Percentiles rank a stretch among this genome's conserved stretches.
phyloP scores from a whole-genome alignment of 2,888 invertebrate genomes.

The Lysandra coridon region DNA sequence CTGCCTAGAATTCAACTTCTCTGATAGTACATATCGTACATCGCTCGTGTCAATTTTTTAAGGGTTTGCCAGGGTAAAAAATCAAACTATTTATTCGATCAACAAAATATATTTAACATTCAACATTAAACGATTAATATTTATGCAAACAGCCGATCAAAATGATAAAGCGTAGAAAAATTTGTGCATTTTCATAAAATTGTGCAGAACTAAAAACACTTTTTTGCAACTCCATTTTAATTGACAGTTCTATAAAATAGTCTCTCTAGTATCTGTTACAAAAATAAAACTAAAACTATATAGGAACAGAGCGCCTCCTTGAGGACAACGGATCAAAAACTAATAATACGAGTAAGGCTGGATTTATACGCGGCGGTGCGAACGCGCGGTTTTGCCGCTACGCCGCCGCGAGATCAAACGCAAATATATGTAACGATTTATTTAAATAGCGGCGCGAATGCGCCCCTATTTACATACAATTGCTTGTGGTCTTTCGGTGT shows the following conservation, averaged over 20 bases:
- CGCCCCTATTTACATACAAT: too few relatives aligned
- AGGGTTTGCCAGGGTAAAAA: neutral
- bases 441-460: too few relatives aligned
- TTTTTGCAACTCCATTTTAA: neutral
- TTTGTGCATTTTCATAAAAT: conserved; percentile 23
- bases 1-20: too few relatives aligned
- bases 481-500: too few relatives aligned
- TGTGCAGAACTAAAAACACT: conserved; percentile 16
- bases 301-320: neutral
- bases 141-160: conserved; percentile 3
- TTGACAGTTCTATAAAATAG: neutral
- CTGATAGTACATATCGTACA: neutral
- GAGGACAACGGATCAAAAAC: neutral
- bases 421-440: too few relatives aligned
- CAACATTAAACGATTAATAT: conserved; percentile 16
- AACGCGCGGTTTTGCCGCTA: too few relatives aligned
- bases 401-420: too few relatives aligned
- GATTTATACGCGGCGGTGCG: too few relatives aligned
- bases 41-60: neutral
- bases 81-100: conserved; percentile 13
- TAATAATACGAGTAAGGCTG: neutral
- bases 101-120: conserved; percentile 33
- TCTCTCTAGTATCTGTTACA: neutral
- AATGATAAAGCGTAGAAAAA: conserved; percentile 24
- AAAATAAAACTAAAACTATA: neutral